Evolutionary conservation across 2,888 invertebrate genomes (phyloP), one percentile per base, ranked within the genome.

Genomic region (Pyrochroa serraticornis): DNA sequence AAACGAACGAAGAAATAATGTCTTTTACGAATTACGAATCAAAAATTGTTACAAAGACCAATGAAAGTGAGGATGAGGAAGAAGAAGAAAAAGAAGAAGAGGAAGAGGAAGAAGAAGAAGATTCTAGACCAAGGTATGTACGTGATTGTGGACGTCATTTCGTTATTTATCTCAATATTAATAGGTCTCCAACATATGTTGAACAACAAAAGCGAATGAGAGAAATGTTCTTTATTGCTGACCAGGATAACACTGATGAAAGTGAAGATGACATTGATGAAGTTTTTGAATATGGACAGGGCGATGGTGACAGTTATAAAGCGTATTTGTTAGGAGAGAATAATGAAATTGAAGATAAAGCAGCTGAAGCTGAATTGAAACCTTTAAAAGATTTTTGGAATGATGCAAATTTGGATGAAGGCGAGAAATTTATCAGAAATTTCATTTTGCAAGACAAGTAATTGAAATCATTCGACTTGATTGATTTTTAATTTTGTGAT

Each of bases 401-500:
- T 8, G 87, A 91, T 77, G 91, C 92, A 9, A 86, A 89, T 62
- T 80, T 98, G 13, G 90, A 91, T 67, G 85, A 89, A 49, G 89
- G 87, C 32, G 97, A 98, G 75, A 89, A 90, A 51, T 99, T 95
- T 79, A 82, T 99, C 1, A 84, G 93, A 50, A 97, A 99, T 79
- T 98, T 93, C 76, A 88, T 98, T 66, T 80, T 97, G 34, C 92
- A 96, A 74, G 92, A 94, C 77, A 87, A 88, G 81, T 87, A 78
- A 54, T 32, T 47, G 8, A 35, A 7, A 46, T 48, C 34, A 48
- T 34, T 36, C 34, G 31, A 33, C 8, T 43, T n/a, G n/a, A 32
- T 58, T 33, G 36, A 55, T 42, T 36, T 45, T 51, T 22, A 6
- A 13, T 33, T 69, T 69, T 34, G 54, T 82, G 83, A 60, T 85